A percentile compares a stretch with the other conserved stretches of the same genome.
Conservation (phyloP, 2,797 vertebrate species). For the Acipenser oxyrinchus region DNA sequence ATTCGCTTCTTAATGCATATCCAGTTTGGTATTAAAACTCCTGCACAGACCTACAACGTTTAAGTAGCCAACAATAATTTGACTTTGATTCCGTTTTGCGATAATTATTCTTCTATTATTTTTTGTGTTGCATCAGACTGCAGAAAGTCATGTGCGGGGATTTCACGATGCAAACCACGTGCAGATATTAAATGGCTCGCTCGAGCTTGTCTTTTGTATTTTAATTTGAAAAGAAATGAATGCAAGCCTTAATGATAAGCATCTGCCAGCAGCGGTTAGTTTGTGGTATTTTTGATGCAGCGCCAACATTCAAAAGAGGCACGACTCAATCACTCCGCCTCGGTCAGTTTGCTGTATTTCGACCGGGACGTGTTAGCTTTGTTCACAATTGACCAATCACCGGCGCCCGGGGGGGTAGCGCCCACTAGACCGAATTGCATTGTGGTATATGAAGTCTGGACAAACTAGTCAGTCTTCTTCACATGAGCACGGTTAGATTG, state of each 20-base stretch:
- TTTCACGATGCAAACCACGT: too few relatives aligned
- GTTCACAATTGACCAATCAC: not conserved
- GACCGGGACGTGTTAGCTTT: not conserved
- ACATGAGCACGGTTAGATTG: too few relatives aligned
- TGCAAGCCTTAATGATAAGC: not conserved
- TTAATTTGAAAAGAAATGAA: not conserved
- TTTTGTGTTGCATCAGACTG: too few relatives aligned
- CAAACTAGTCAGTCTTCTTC: too few relatives aligned
- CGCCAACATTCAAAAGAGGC: not conserved
- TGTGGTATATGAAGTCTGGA: not conserved
- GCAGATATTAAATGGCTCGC: not conserved
- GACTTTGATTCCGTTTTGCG: too few relatives aligned
- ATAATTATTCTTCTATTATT: too few relatives aligned
- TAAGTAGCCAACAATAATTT: too few relatives aligned
- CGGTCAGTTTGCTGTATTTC: not conserved
- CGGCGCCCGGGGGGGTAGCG: not conserved
- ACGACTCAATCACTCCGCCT: not conserved
- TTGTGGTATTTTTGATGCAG: not conserved
- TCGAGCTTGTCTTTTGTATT: conserved; percentile 1
- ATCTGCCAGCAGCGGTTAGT: not conserved
- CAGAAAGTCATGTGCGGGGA: too few relatives aligned
- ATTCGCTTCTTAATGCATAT: too few relatives aligned
- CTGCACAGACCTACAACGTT: too few relatives aligned
- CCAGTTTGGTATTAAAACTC: too few relatives aligned
- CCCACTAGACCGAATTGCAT: not conserved